Evolutionary conservation across 1,140 invertebrate species (phyloP), one percentile per base, ranked within the genome.

Genomic region (Pomacea maculata): DNA sequence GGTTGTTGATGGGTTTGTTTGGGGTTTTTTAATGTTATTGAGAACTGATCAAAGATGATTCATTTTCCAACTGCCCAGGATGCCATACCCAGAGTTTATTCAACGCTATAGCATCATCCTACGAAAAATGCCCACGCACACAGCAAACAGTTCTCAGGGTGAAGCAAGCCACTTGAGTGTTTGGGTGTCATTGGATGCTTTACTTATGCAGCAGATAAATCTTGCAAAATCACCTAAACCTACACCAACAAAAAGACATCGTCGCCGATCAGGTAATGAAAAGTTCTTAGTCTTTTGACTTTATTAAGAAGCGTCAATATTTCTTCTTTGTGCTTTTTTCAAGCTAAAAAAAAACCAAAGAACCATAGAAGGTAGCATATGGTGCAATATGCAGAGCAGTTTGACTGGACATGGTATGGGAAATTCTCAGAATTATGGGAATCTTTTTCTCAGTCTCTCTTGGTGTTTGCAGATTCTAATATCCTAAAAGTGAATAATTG

Each of bases 81-180:
- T 87, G 75, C 54, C 95, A 0, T 99, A 99, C 89, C 92, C 93
- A 12, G 97, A 98, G 80, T 99, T 99, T 92, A 96, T 96, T 86
- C 93, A 94, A 70, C 93, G 97, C n/a, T 99, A 99, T 89, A 93
- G 97, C 72, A 94, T 98, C 8, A 92, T 99, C 0, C 95, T 95
- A 81, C 93, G 92, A 77, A 68, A 80, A 71, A 79, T 68, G 61
- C 8, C 7, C 25, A 79, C 64, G 64, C 65, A 9, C 63, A 19
- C 1, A 21, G 3, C 9, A 15, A 1, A 29, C 10, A 11, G 14
- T 19, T 17, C 64, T 19, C 67, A 70, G n/a, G 61, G 21, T n/a
- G 57, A 45, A 79, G 68, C 63, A 70, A 55, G 68, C 65, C 55
- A 80, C 11, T 21, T 11, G 11, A 54, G 25, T 54, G 61, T 83